Percentiles rank a stretch among this genome's conserved stretches.
Conservation (phyloP, 2,888 invertebrate genomes). For the Exocentrus adspersus region DNA sequence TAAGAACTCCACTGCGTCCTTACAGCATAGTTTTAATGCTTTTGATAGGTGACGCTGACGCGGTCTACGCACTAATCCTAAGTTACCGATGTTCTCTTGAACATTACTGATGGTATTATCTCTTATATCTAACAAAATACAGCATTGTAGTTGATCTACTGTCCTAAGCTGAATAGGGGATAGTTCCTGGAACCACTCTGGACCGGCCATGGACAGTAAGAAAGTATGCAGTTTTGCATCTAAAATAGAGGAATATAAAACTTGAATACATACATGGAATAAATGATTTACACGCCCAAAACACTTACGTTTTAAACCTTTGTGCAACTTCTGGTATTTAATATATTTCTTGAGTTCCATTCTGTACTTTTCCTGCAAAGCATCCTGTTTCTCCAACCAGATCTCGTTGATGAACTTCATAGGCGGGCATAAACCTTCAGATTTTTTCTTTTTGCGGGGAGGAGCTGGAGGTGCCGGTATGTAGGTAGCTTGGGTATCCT, state of each 20-base stretch:
- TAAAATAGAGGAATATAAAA: too few relatives aligned
- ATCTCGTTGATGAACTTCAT: constrained; percentile 46
- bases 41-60: constrained; percentile 47
- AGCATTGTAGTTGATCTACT: constrained; percentile 49
- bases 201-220: constrained; percentile 48
- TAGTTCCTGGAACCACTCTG: constrained; percentile 61
- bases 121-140: constrained; percentile 46
- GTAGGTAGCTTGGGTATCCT: constrained; percentile 49
- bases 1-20: constrained; percentile 59
- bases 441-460: constrained; percentile 31
- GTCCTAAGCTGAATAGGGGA: constrained; percentile 55
- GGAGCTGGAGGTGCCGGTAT: constrained; percentile 46
- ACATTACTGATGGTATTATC: constrained; percentile 48
- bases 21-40: constrained; percentile 55
- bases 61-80: constrained; percentile 56
- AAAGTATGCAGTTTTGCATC: not conserved
- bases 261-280: too few relatives aligned
- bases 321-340: constrained; percentile 8
- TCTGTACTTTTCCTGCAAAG: constrained; percentile 34
- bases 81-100: constrained; percentile 49
- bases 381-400: constrained; percentile 39
- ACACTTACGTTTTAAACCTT: constrained; percentile 12
- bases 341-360: constrained; percentile 23
- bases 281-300: too few relatives aligned
- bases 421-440: not conserved